Evolutionary conservation across 2,113 vertebrate genomes (phyloP).

Genomic region (Lasiurus cinereus): DNA sequence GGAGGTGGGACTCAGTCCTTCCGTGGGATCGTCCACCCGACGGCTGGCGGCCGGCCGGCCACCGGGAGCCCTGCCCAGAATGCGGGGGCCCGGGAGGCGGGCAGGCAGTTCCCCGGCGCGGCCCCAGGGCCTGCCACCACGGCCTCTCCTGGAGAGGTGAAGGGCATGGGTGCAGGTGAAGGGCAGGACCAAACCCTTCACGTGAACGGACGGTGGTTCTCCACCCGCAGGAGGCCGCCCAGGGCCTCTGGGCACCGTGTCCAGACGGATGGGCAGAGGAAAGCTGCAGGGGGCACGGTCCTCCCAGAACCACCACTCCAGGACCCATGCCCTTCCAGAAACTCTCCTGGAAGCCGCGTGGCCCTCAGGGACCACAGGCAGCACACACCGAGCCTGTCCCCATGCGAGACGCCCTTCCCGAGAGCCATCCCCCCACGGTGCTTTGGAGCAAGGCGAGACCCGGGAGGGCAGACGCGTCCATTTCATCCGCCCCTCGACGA

Average conservation of each 20-base stretch:
- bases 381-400: rapidly evolving
- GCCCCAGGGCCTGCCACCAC: neutral
- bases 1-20: neutral
- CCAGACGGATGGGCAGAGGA: too few relatives aligned
- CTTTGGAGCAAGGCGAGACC: neutral
- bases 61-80: neutral
- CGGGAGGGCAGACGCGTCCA: rapidly evolving
- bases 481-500: rapidly evolving
- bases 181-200: too few relatives aligned
- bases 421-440: neutral
- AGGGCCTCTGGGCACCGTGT: too few relatives aligned
- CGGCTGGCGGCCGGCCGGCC: too few relatives aligned
- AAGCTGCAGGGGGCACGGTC: too few relatives aligned
- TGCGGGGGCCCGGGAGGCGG: rapidly evolving
- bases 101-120: neutral
- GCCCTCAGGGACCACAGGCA: neutral
- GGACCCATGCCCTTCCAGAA: neutral
- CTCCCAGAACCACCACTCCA: too few relatives aligned
- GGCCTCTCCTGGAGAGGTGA: too few relatives aligned
- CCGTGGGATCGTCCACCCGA: neutral
- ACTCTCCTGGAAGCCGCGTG: neutral
- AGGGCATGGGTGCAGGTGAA: too few relatives aligned
- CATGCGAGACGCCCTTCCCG: rapidly evolving
- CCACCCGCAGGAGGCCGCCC: too few relatives aligned
- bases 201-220: neutral